phyloP scores from a whole-genome alignment of 2,888 invertebrate species.

The Drosophila subsilvestris region DNA sequence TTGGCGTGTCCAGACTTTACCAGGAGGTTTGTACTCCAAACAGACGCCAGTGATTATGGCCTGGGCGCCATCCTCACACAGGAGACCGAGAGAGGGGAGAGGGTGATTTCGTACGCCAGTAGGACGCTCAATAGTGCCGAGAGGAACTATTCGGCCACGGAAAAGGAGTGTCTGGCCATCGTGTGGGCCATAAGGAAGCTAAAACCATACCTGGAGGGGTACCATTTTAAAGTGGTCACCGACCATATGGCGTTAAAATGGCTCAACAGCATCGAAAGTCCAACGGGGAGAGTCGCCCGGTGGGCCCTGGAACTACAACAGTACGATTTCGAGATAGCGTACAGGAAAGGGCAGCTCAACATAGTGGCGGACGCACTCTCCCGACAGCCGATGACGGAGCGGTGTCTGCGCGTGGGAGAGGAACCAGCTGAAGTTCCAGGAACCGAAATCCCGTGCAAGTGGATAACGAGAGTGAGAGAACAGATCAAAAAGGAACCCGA shows the following conservation, averaged over 20 bases:
- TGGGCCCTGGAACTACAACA: background rate
- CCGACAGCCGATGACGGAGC: too few species aligned
- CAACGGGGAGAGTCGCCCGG: background rate
- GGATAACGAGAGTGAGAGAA: too few species aligned
- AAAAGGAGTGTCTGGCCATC: background rate
- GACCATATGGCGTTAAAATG: too few species aligned
- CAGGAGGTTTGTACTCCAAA: background rate
- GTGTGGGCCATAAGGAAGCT: too few species aligned
- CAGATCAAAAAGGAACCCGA: too few species aligned
- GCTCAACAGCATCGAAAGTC: too few species aligned
- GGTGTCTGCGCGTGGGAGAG: background rate
- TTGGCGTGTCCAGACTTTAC: background rate
- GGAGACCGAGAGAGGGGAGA: background rate
- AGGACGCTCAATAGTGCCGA: background rate
- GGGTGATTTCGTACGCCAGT: background rate
- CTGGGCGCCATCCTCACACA: background rate
- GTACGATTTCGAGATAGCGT: background rate
- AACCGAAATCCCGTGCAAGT: background rate
- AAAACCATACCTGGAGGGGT: too few species aligned
- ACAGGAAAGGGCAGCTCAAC: background rate
- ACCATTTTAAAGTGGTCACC: too few species aligned
- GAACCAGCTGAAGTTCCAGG: too few species aligned
- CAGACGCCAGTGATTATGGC: background rate
- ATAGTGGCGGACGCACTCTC: too few species aligned
- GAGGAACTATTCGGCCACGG: background rate